Evolutionary conservation across 1,140 invertebrate species (phyloP).

Genomic region (Micrasema longulum): DNA sequence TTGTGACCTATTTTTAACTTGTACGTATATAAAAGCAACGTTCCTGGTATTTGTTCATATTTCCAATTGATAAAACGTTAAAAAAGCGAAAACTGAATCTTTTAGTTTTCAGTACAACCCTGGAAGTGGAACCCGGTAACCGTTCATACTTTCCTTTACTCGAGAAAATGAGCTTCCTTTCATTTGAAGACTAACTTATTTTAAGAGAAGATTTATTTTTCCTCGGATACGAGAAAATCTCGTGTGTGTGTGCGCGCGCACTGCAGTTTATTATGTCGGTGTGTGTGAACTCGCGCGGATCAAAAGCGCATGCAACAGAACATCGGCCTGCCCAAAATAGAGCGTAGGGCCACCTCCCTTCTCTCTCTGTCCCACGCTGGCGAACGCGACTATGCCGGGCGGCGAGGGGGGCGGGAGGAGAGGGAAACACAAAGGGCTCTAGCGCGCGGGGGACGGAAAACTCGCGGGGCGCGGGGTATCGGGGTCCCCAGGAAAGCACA

Average conservation of each 20-base stretch:
- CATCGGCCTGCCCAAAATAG: conserved; percentile 27
- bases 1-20: too few species aligned
- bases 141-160: too few species aligned
- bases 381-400: neutral
- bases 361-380: neutral
- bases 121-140: too few species aligned
- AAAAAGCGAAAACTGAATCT: too few species aligned
- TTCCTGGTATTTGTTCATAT: too few species aligned
- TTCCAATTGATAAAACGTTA: too few species aligned
- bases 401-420: neutral
- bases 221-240: neutral
- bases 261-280: neutral
- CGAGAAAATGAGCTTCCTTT: too few species aligned
- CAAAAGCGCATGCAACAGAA: conserved; percentile 40
- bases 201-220: conserved; percentile 7
- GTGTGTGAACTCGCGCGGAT: conserved; percentile 32
- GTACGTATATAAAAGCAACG: too few species aligned
- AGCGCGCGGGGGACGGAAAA: conserved; percentile 19
- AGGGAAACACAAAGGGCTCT: conserved; percentile 12
- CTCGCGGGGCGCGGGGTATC: conserved; percentile 35
- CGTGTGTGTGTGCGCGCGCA: conserved; percentile 16
- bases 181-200: neutral
- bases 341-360: conserved; percentile 33
- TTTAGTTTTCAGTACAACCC: too few species aligned
- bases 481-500: conserved; percentile 11